Conservation (phyloP, 2,888 invertebrate species). For the Metacarcinus magister region DNA sequence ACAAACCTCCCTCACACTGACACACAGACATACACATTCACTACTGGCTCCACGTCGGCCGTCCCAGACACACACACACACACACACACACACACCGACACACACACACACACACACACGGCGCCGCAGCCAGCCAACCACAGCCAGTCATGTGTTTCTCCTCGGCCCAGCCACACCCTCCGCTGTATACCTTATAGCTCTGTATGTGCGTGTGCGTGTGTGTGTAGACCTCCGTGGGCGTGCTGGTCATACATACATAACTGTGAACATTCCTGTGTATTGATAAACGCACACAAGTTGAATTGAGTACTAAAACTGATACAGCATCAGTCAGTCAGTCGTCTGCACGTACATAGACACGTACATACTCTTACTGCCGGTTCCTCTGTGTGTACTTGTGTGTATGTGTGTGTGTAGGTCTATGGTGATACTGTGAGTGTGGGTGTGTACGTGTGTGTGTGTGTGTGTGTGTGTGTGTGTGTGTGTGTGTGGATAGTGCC, state of each 20-base stretch:
- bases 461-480: neutral
- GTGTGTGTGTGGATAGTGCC: neutral
- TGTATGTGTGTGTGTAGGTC: neutral
- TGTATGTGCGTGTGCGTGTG: neutral
- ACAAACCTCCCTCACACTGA: no score
- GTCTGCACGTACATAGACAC: constrained; percentile 1
- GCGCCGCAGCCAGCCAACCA: neutral
- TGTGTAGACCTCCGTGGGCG: neutral
- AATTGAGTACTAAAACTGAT: no score
- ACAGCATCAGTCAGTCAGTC: neutral
- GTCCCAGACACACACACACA: constrained; percentile 33
- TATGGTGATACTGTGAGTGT: neutral
- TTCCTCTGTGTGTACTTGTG: no score
- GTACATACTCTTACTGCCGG: no score
- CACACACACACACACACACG: neutral
- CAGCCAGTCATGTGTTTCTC: neutral
- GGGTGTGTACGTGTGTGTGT: neutral
- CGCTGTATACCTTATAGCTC: neutral
- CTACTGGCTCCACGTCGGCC: neutral
- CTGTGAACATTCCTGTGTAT: no score
- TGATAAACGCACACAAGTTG: neutral
- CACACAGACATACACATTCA: no score
- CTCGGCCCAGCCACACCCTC: neutral
- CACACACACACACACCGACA: constrained; percentile 1
- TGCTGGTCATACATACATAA: no score